phyloP scores from a whole-genome alignment of 2,888 invertebrate genomes.

The Acrobasis suavella region DNA sequence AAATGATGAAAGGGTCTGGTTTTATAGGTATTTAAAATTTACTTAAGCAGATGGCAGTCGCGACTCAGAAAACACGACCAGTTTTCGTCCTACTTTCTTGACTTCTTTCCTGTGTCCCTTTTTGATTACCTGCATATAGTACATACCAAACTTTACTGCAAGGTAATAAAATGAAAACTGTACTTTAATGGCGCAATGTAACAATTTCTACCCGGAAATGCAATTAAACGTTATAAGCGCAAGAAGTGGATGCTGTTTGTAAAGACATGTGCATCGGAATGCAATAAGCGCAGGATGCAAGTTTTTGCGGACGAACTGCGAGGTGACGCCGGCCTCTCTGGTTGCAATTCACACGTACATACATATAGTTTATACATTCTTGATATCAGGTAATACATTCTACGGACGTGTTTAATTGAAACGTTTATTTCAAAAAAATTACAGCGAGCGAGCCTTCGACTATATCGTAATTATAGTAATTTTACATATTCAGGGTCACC shows the following conservation, averaged over 20 bases:
- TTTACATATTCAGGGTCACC: too few species aligned
- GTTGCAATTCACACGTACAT: neutral
- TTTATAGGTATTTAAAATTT: too few species aligned
- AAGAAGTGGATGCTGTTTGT: neutral
- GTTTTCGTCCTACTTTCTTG: neutral
- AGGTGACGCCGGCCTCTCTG: neutral
- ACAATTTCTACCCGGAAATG: neutral
- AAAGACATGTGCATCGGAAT: constrained; percentile 1
- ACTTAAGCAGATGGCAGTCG: too few species aligned
- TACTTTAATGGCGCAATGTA: neutral
- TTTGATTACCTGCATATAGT: neutral
- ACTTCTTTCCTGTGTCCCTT: too few species aligned
- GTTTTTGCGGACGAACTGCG: neutral
- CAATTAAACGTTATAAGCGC: constrained; percentile 2
- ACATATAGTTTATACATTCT: neutral
- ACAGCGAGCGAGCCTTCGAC: too few species aligned
- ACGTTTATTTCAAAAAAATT: too few species aligned
- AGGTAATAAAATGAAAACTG: neutral
- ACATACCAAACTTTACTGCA: neutral
- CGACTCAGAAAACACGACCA: too few species aligned
- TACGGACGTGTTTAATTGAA: neutral
- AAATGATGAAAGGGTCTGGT: too few species aligned
- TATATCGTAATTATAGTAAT: too few species aligned
- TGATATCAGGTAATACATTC: neutral
- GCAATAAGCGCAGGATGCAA: neutral